Conservation (phyloP, 1,140 invertebrate genomes). For the Drosophila sp. region DNA sequence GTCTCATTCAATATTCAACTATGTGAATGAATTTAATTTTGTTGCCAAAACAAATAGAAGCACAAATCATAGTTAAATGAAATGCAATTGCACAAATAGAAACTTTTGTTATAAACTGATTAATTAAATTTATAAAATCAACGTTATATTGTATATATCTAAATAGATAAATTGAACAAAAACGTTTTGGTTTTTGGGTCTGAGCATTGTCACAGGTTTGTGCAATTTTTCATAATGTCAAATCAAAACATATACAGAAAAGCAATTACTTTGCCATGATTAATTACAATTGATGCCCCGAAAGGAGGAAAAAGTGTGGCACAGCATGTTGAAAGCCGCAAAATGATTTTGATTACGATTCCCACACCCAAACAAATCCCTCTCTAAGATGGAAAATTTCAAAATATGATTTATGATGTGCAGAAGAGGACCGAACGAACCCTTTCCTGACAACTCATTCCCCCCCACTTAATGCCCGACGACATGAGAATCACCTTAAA, state of each 20-base stretch:
- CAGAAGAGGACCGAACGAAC: neutral
- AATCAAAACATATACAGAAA: slow-evolving; percentile 70
- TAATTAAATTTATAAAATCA: neutral
- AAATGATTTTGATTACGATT: slow-evolving; percentile 75
- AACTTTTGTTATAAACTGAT: slow-evolving; percentile 11
- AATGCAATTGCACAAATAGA: slow-evolving; percentile 11
- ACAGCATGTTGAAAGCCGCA: slow-evolving; percentile 68
- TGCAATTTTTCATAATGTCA: slow-evolving; percentile 79
- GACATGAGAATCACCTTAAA: slow-evolving; percentile 75
- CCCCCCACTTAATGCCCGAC: slow-evolving; percentile 14
- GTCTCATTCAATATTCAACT: neutral
- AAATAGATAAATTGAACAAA: slow-evolving; percentile 12
- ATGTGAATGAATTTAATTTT: neutral
- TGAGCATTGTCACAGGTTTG: slow-evolving; percentile 61
- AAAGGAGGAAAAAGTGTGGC: slow-evolving; percentile 8
- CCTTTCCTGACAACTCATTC: slow-evolving; percentile 12
- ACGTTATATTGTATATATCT: neutral
- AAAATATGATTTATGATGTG: slow-evolving; percentile 13
- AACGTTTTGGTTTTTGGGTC: slow-evolving; percentile 29
- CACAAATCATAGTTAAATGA: slow-evolving; percentile 17
- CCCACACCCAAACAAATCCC: slow-evolving; percentile 18
- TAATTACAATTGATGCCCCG: slow-evolving; percentile 53
- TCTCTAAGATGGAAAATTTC: neutral
- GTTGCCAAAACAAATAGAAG: no score
- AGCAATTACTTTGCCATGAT: slow-evolving; percentile 76